Conservation (phyloP, 2,888 invertebrate genomes). For the Aphodius granarius region DNA sequence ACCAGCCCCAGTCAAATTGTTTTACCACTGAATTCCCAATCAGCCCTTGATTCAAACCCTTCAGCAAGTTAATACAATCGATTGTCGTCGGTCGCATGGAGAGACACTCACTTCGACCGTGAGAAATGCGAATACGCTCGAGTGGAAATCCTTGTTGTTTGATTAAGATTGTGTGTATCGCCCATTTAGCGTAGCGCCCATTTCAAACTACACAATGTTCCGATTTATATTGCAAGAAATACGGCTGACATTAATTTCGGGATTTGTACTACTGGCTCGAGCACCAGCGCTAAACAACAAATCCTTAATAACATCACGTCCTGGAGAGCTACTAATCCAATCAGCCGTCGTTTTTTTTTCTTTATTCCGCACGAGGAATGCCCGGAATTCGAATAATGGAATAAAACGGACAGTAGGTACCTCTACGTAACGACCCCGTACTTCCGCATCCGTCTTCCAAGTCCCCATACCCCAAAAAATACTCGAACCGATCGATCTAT, state of each 20-base stretch:
- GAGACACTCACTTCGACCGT: too few species aligned
- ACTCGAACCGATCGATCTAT: too few species aligned
- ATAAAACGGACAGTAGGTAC: not conserved
- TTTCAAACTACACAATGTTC: not conserved
- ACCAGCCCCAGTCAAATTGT: too few species aligned
- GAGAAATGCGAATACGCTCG: not conserved
- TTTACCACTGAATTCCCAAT: not conserved
- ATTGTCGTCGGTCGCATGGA: not conserved
- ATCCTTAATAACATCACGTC: conserved; percentile 15
- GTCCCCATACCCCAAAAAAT: too few species aligned
- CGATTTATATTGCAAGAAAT: not conserved
- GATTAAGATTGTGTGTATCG: not conserved
- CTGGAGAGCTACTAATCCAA: conserved; percentile 11
- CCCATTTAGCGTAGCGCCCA: not conserved
- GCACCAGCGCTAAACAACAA: conserved; percentile 6
- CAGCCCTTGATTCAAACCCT: not conserved
- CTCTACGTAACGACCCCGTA: not conserved
- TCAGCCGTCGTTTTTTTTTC: conserved; percentile 14
- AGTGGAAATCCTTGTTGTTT: not conserved
- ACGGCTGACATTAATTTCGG: not conserved
- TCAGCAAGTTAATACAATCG: not conserved
- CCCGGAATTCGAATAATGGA: not conserved
- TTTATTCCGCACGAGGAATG: not conserved
- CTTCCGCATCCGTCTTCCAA: not conserved
- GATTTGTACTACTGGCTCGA: not conserved